Evolutionary conservation across 2,797 vertebrate species (phyloP).

Genomic region (Channa striata): DNA sequence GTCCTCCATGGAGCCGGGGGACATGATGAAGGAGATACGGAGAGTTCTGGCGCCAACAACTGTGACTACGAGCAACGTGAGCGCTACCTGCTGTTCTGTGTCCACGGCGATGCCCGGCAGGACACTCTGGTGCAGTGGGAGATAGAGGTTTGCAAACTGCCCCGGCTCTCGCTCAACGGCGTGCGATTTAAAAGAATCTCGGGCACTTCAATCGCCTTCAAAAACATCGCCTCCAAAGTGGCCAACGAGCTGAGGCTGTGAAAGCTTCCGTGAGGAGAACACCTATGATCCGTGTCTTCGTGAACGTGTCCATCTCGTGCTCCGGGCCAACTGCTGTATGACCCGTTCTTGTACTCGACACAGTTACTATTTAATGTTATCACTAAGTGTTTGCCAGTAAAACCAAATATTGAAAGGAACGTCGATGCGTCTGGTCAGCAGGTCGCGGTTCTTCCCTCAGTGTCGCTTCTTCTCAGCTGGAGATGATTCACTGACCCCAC

Average conservation of each 20-base stretch:
- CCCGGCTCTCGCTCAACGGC: constrained; percentile 92
- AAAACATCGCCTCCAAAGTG: constrained; percentile 95
- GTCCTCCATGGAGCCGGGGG: constrained; percentile 93
- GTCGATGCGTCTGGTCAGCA: constrained; percentile 1
- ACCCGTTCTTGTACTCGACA: constrained; percentile 24
- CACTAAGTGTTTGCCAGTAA: constrained; percentile 49
- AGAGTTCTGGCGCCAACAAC: constrained; percentile 92
- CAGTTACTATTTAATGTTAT: constrained; percentile 43
- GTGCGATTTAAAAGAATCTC: constrained; percentile 95
- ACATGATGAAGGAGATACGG: constrained; percentile 95
- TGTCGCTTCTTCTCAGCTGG: not conserved
- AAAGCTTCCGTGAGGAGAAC: constrained; percentile 28
- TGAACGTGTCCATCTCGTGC: no score
- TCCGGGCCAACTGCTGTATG: constrained; percentile 73
- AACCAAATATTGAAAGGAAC: constrained; percentile 46
- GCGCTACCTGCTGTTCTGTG: constrained; percentile 93
- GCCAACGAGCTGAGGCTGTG: constrained; percentile 95
- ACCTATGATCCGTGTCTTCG: not conserved
- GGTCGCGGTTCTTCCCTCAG: constrained; percentile 16
- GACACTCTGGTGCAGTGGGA: constrained; percentile 95
- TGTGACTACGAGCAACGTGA: constrained; percentile 95
- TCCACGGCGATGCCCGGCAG: constrained; percentile 91
- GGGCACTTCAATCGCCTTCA: constrained; percentile 94
- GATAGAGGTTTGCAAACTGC: constrained; percentile 95
- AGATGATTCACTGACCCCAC: not conserved